Percentiles rank a stretch among this genome's conserved stretches.
phyloP scores from a whole-genome alignment of 2,113 vertebrate species.

The Eclectus roratus region DNA sequence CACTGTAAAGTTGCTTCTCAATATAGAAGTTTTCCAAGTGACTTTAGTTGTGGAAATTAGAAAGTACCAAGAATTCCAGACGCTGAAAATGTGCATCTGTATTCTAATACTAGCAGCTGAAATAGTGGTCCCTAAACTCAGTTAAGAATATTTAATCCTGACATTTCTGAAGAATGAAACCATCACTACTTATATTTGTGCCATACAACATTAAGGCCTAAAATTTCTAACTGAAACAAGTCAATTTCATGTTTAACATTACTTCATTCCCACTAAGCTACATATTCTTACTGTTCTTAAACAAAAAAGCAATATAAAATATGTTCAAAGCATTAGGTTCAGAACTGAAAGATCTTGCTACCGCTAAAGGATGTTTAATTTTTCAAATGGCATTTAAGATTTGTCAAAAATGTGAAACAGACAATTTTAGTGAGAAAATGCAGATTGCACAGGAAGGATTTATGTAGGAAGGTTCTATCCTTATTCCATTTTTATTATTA shows the following conservation, averaged over 20 bases:
- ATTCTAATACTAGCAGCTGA: neutral
- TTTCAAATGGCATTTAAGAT: neutral
- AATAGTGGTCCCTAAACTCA: neutral
- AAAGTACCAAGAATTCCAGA: neutral
- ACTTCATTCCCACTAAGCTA: neutral
- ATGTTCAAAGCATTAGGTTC: neutral
- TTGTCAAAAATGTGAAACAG: neutral
- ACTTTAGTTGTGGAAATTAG: neutral
- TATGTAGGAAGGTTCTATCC: neutral
- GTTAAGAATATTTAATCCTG: neutral
- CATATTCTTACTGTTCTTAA: neutral
- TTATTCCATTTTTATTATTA: neutral
- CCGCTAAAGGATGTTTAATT: neutral
- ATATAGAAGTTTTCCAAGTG: neutral
- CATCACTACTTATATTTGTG: neutral
- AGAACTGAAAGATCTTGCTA: neutral
- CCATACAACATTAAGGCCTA: neutral
- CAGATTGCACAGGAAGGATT: neutral
- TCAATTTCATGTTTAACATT: neutral
- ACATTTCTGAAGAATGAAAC: neutral
- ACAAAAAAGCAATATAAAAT: neutral
- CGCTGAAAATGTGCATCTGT: neutral
- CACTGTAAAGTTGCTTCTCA: neutral
- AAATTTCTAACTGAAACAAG: neutral
- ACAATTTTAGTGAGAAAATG: neutral